These are phyloP conservation scores for Poeciliopsis presidionis DNA, from an alignment of 2,797 vertebrate genomes.

Conservation along the genomic window DNA sequence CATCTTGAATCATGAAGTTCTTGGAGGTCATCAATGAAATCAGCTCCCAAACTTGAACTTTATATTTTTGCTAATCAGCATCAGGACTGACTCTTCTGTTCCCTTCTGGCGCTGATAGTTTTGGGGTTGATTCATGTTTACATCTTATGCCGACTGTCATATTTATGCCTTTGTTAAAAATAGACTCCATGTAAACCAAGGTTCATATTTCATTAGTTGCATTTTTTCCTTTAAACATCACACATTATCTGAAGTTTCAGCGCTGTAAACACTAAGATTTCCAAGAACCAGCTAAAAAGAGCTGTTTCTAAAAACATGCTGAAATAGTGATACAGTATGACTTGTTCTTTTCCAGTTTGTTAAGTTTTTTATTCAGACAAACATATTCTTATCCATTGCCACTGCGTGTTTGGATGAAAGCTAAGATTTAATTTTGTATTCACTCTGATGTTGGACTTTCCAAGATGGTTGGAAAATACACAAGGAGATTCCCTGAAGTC, in stretches of 20 bases:
- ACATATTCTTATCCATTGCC: background rate
- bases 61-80: slow-evolving; percentile 1
- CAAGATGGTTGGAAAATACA: background rate
- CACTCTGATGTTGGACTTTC: background rate
- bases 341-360: background rate
- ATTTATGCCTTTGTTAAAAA: background rate
- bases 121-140: background rate
- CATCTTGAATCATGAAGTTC: slow-evolving; percentile 3
- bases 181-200: background rate
- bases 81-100: background rate
- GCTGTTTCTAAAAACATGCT: background rate
- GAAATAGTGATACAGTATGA: background rate
- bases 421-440: background rate
- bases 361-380: background rate
- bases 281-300: background rate
- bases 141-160: background rate
- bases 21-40: slow-evolving; percentile 18
- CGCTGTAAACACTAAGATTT: background rate
- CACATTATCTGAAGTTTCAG: background rate
- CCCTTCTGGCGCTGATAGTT: background rate
- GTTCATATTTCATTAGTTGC: slow-evolving; percentile 18
- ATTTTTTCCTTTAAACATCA: slow-evolving; percentile 27
- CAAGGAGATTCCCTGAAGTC: background rate
- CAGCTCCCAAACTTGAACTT: slow-evolving; percentile 2
- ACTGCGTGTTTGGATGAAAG: background rate